phyloP scores from a whole-genome alignment of 2,888 invertebrate species.

The Suillia variegata region DNA sequence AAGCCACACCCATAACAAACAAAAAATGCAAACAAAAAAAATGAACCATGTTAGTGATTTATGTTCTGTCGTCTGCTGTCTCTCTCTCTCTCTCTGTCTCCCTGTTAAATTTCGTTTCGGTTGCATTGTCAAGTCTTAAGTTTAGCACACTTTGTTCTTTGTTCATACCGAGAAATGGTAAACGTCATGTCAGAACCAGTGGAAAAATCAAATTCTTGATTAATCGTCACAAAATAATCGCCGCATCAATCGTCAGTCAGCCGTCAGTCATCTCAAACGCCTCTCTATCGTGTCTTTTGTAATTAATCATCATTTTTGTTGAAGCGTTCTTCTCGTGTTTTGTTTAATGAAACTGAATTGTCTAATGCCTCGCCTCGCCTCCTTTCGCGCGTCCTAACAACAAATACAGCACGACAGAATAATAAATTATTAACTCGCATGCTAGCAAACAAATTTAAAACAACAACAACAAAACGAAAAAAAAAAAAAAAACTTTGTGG shows the following conservation, averaged over 20 bases:
- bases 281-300: too few relatives aligned
- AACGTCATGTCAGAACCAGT: too few relatives aligned
- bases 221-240: slow-evolving; percentile 2
- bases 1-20: slow-evolving; percentile 9
- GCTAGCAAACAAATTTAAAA: slow-evolving; percentile 3
- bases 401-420: slow-evolving; percentile 45
- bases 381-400: slow-evolving; percentile 19
- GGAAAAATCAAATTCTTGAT: slow-evolving; percentile 23
- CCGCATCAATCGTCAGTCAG: background rate
- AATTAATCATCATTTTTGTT: background rate
- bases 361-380: too few relatives aligned
- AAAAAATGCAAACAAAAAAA: slow-evolving; percentile 19
- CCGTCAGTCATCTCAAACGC: background rate
- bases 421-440: slow-evolving; percentile 45
- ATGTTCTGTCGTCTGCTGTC: slow-evolving; percentile 28
- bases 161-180: too few relatives aligned
- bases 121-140: background rate
- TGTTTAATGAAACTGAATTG: background rate
- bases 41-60: slow-evolving; percentile 19
- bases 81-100: slow-evolving; percentile 4
- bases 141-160: background rate
- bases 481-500: background rate
- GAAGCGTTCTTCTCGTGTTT: background rate
- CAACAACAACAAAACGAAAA: background rate
- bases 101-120: background rate